A percentile compares a stretch with the other conserved stretches of the same genome.
phyloP scores from a whole-genome alignment of 2,113 vertebrate species.

The Macrotis lagotis region DNA sequence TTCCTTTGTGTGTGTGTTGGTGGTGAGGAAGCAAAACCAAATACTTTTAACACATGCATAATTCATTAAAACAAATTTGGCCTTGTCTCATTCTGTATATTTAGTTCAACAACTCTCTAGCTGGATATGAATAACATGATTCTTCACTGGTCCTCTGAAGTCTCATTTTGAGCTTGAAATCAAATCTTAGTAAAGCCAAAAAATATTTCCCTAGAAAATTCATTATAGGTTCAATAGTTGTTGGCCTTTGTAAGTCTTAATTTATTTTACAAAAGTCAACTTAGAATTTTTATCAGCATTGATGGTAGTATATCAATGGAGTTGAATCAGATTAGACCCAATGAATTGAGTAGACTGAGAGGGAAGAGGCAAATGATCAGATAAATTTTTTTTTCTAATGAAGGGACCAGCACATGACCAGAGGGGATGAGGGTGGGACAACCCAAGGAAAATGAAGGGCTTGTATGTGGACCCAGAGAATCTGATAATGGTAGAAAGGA shows the following conservation, averaged over 20 bases:
- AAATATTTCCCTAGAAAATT: neutral
- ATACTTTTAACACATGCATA: neutral
- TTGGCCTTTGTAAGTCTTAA: neutral
- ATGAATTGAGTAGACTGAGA: neutral
- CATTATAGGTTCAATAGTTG: neutral
- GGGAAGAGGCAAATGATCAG: neutral
- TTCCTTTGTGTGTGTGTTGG: too few species aligned
- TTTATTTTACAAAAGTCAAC: neutral
- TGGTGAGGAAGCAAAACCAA: neutral
- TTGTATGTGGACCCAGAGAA: neutral
- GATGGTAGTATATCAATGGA: neutral
- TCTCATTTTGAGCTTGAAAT: neutral
- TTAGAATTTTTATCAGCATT: slow-evolving; percentile 15
- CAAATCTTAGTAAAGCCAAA: neutral
- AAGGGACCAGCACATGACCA: neutral
- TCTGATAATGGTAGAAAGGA: neutral
- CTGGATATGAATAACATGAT: neutral
- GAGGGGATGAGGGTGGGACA: neutral
- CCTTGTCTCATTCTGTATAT: neutral
- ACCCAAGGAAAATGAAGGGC: neutral
- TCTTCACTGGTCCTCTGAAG: neutral
- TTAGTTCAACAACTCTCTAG: neutral
- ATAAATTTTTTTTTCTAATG: neutral
- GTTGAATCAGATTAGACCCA: neutral
- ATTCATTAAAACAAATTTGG: neutral